A percentile compares a stretch with the other conserved stretches of the same genome.
phyloP scores from a whole-genome alignment of 2,888 invertebrate species.

The Conomelus anceps region DNA sequence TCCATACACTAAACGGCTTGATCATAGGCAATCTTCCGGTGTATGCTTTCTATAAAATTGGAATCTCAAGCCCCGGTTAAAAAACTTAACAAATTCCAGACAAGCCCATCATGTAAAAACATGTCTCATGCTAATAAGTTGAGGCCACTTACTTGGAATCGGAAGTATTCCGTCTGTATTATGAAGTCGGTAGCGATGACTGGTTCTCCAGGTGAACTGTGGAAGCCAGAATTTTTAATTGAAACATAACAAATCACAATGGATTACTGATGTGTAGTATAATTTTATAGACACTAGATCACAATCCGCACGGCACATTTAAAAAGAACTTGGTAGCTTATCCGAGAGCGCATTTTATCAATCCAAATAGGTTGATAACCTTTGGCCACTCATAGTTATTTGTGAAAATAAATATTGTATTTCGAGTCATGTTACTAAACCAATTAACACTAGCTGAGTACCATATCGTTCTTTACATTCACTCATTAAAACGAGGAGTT shows the following conservation, averaged over 20 bases:
- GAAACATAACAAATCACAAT: slow-evolving; percentile 6
- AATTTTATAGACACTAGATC: neutral
- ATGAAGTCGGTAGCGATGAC: slow-evolving; percentile 6
- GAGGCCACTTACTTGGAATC: neutral
- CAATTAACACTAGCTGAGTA: neutral
- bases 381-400: neutral
- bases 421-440: neutral
- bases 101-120: neutral
- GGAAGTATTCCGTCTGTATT: neutral
- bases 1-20: no score
- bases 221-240: slow-evolving; percentile 9
- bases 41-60: neutral
- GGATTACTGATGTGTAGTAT: neutral
- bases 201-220: slow-evolving; percentile 1
- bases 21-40: no score
- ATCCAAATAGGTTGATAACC: neutral
- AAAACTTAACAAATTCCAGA: neutral
- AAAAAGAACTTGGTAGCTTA: neutral
- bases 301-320: neutral
- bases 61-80: neutral
- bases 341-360: neutral
- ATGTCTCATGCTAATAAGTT: neutral
- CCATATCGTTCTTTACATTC: neutral
- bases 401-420: neutral
- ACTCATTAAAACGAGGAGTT: neutral